These are phyloP conservation scores for Drosophila simulans DNA, from an alignment of 1,140 invertebrate species.

Conservation along the genomic window DNA sequence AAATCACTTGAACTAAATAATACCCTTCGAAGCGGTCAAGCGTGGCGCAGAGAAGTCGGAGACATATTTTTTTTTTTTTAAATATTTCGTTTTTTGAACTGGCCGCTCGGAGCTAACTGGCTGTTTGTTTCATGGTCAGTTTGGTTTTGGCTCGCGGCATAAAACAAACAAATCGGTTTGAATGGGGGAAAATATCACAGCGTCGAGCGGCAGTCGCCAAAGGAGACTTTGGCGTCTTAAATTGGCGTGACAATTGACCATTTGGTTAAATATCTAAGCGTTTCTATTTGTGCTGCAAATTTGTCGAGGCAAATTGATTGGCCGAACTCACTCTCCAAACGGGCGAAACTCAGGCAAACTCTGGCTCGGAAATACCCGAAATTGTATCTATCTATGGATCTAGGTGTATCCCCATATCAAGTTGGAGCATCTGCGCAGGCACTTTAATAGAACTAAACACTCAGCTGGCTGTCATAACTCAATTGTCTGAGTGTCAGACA, in stretches of 20 bases:
- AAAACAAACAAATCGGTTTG: constrained; percentile 45
- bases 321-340: constrained; percentile 11
- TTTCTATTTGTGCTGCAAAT: constrained; percentile 50
- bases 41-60: constrained; percentile 28
- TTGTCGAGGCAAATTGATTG: constrained; percentile 37
- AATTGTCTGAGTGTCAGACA: constrained; percentile 44
- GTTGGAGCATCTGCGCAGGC: constrained; percentile 20
- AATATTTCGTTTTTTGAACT: constrained; percentile 44
- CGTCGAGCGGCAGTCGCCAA: constrained; percentile 21
- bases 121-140: constrained; percentile 48
- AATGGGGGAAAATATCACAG: constrained; percentile 31
- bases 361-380: background rate
- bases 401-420: constrained; percentile 19
- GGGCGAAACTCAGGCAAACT: constrained; percentile 18
- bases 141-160: constrained; percentile 50
- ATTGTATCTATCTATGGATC: constrained; percentile 23
- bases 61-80: constrained; percentile 21
- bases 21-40: constrained; percentile 50
- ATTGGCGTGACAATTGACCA: constrained; percentile 56
- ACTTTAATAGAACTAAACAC: constrained; percentile 35
- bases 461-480: constrained; percentile 44
- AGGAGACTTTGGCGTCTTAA: constrained; percentile 40
- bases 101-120: constrained; percentile 8
- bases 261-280: constrained; percentile 46
- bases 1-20: constrained; percentile 52